Conservation (phyloP, 35 echinoderm and acorn worm species). For the Ptychodera flava region DNA sequence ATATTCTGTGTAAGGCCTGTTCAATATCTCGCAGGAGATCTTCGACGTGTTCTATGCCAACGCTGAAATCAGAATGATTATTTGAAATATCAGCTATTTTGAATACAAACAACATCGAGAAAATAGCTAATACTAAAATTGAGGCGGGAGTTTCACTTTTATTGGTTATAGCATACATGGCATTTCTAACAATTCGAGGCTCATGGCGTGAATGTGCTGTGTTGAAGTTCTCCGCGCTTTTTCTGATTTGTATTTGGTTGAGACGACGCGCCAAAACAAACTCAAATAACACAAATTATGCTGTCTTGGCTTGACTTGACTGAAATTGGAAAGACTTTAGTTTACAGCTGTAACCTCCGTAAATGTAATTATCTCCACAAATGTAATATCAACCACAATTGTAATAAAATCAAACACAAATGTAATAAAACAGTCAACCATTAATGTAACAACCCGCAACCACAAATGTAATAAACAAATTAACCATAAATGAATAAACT, state of each 20-base stretch:
- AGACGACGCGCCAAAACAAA: neutral
- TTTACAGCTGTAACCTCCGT: too few relatives aligned
- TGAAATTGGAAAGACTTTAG: too few relatives aligned
- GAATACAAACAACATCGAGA: neutral
- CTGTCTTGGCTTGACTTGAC: too few relatives aligned
- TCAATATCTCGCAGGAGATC: conserved; percentile 70
- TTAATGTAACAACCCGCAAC: too few relatives aligned
- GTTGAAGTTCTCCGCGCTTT: neutral
- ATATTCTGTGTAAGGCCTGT: conserved; percentile 63
- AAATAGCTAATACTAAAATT: neutral
- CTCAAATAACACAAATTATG: too few relatives aligned
- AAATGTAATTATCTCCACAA: too few relatives aligned
- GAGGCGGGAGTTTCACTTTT: neutral
- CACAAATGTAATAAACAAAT: too few relatives aligned
- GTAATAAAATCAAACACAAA: too few relatives aligned
- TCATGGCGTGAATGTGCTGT: neutral
- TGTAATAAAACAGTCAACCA: too few relatives aligned
- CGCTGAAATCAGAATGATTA: conserved; percentile 63
- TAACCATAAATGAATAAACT: too few relatives aligned
- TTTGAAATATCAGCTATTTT: neutral
- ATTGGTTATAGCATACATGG: neutral
- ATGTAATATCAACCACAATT: too few relatives aligned
- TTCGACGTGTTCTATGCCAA: conserved; percentile 79
- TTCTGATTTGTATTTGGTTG: neutral
- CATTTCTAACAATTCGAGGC: too few relatives aligned